Evolutionary conservation across 1,140 invertebrate genomes (phyloP).

Genomic region (Euschistus heros): DNA sequence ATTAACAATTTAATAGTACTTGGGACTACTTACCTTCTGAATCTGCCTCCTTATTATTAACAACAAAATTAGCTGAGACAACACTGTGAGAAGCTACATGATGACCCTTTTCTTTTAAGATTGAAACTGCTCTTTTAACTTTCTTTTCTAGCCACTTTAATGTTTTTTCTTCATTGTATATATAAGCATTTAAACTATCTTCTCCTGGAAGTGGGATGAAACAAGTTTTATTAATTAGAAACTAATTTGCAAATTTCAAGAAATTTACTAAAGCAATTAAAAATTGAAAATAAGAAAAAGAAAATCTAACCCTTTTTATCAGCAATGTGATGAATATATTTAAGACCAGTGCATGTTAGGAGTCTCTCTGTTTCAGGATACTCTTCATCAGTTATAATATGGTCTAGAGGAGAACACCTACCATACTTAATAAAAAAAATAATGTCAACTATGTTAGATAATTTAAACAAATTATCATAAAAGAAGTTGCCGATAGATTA

Average conservation of each 20-base stretch:
- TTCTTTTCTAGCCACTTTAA: slow-evolving; percentile 59
- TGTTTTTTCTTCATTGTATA: slow-evolving; percentile 65
- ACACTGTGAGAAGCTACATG: slow-evolving; percentile 53
- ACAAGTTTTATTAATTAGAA: no score
- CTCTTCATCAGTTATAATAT: slow-evolving; percentile 49
- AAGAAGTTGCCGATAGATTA: background rate
- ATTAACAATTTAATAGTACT: no score
- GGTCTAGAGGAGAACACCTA: slow-evolving; percentile 46
- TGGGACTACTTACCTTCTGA: background rate
- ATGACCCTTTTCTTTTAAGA: slow-evolving; percentile 54
- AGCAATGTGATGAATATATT: slow-evolving; percentile 41
- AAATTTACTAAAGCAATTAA: background rate
- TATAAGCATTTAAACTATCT: slow-evolving; percentile 57
- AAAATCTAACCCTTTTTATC: slow-evolving; percentile 47
- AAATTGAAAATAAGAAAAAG: background rate
- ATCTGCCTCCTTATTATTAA: slow-evolving; percentile 40
- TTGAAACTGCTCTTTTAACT: slow-evolving; percentile 47
- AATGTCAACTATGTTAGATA: background rate
- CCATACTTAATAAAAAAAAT: background rate
- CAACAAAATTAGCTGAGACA: slow-evolving; percentile 58
- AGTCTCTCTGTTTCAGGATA: slow-evolving; percentile 47
- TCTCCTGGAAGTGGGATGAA: slow-evolving; percentile 36
- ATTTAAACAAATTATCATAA: background rate
- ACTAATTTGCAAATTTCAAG: background rate
- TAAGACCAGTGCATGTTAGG: slow-evolving; percentile 29